Percentiles rank a stretch among this genome's conserved stretches.
These are phyloP conservation scores for Cuniculus paca DNA, from an alignment of 2,797 vertebrate species.

Conservation along the genomic window DNA sequence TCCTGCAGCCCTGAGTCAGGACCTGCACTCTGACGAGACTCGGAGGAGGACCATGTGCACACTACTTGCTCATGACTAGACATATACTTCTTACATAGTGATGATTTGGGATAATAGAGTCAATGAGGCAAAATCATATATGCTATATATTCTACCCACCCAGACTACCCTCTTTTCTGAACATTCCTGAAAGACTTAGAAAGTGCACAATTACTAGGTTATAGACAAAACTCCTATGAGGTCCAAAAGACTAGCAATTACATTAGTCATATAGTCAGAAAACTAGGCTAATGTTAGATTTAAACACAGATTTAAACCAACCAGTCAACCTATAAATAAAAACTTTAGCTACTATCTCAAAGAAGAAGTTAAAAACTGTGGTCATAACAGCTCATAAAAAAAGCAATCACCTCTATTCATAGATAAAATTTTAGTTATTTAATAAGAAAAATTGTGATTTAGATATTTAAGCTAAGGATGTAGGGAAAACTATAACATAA, in stretches of 20 bases:
- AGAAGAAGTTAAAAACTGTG: neutral
- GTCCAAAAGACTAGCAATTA: neutral
- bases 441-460: neutral
- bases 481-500: neutral
- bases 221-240: neutral
- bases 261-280: neutral
- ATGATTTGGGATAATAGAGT: neutral
- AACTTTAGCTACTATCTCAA: neutral
- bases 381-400: neutral
- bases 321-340: neutral
- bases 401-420: neutral
- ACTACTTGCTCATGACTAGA: neutral
- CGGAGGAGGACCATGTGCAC: neutral
- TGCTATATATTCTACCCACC: neutral
- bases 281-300: conserved; percentile 36
- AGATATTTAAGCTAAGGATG: neutral
- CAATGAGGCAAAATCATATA: neutral
- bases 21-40: neutral
- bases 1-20: neutral
- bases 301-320: neutral
- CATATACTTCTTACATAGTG: neutral
- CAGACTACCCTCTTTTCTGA: neutral
- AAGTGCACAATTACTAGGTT: neutral
- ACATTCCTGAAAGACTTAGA: neutral
- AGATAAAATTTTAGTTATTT: neutral